A percentile compares a stretch with the other conserved stretches of the same genome.
Conservation (phyloP, 2,797 vertebrate species). For the Platalea minor region DNA sequence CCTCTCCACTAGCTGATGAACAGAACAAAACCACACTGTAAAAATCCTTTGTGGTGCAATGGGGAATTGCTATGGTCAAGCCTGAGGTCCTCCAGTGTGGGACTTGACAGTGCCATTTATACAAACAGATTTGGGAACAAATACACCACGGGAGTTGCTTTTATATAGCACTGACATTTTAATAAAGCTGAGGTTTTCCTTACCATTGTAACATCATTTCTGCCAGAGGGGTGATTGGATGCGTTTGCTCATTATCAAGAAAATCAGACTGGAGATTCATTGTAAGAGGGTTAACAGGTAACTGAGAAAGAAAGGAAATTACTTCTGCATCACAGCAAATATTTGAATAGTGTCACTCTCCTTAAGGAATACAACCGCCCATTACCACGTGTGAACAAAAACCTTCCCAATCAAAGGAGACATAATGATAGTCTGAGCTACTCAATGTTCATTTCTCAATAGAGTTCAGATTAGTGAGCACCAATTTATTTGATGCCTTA, state of each 20-base stretch:
- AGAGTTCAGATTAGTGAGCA: not conserved
- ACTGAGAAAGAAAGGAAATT: slow-evolving; percentile 50
- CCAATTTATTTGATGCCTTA: slow-evolving; percentile 32
- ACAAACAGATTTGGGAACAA: not conserved
- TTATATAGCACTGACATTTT: not conserved
- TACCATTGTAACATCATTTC: not conserved
- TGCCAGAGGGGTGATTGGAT: not conserved
- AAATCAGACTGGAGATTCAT: slow-evolving; percentile 1
- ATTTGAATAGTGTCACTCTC: not conserved
- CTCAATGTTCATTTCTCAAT: not conserved
- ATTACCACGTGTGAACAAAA: not conserved
- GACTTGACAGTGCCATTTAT: not conserved
- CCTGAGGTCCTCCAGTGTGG: not conserved
- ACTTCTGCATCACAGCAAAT: slow-evolving; percentile 22
- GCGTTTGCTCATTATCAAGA: slow-evolving; percentile 45
- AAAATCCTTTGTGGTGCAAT: not conserved
- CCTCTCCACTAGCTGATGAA: not conserved
- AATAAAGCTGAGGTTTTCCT: slow-evolving; percentile 6
- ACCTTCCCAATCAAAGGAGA: not conserved
- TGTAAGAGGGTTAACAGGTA: slow-evolving; percentile 35
- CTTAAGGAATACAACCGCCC: not conserved
- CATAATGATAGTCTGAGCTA: slow-evolving; percentile 22
- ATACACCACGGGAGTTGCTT: not conserved
- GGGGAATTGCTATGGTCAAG: not conserved
- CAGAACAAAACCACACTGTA: not conserved